phyloP scores from a whole-genome alignment of 2,113 vertebrate genomes.

The Anhinga anhinga region DNA sequence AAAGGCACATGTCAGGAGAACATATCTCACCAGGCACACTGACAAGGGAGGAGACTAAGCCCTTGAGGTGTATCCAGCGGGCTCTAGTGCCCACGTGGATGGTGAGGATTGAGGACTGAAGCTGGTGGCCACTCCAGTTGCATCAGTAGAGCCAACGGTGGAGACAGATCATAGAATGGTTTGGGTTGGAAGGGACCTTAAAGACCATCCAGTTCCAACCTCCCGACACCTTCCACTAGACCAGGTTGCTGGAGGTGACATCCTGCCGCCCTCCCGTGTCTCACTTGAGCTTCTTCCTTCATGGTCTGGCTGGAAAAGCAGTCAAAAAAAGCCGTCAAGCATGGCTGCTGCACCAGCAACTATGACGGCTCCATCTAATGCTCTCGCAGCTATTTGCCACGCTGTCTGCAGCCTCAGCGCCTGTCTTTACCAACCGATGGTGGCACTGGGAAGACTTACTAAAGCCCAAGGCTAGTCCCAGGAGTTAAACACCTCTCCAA shows the following conservation, averaged over 20 bases:
- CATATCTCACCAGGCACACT: neutral
- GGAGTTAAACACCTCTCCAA: neutral
- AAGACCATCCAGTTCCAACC: too few species aligned
- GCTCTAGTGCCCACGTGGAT: neutral
- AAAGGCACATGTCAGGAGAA: neutral
- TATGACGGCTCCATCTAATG: neutral
- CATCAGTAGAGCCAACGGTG: neutral
- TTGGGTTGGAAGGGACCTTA: too few species aligned
- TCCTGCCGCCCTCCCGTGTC: neutral
- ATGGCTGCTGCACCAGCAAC: neutral
- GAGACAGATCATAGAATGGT: neutral
- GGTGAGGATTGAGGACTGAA: neutral
- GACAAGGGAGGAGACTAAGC: neutral
- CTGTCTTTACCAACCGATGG: neutral
- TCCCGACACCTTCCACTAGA: too few species aligned
- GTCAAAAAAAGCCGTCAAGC: neutral
- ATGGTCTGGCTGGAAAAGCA: neutral
- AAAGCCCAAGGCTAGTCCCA: neutral
- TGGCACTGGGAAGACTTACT: neutral
- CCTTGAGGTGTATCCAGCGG: neutral
- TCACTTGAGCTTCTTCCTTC: neutral
- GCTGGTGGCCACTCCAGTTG: neutral
- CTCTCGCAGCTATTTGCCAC: neutral
- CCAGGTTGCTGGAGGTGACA: neutral
- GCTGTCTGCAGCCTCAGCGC: neutral